These are phyloP conservation scores for Ectemnius cavifrons DNA, from an alignment of 2,888 invertebrate species.

Conservation along the genomic window DNA sequence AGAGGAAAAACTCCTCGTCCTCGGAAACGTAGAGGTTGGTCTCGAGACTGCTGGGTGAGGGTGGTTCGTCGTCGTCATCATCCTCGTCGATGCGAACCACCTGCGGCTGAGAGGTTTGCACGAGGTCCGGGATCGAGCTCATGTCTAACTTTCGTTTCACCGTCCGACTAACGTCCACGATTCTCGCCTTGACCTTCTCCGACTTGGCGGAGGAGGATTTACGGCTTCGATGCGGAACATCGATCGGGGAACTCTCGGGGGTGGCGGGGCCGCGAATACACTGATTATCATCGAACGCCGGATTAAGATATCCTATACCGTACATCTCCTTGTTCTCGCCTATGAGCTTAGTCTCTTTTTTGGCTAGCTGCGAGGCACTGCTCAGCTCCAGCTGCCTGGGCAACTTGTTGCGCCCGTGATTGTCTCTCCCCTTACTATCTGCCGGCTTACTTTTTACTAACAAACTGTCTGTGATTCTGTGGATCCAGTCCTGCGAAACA, in stretches of 20 bases:
- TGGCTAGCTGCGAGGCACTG: constrained; percentile 51
- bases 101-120: constrained; percentile 70
- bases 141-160: constrained; percentile 82
- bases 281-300: constrained; percentile 72
- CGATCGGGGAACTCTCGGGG: constrained; percentile 64
- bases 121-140: constrained; percentile 77
- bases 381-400: constrained; percentile 54
- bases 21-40: constrained; percentile 50
- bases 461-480: constrained; percentile 74
- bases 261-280: constrained; percentile 46
- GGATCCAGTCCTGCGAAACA: constrained; percentile 77
- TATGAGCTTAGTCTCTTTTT: constrained; percentile 58
- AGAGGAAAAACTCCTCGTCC: constrained; percentile 78
- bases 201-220: constrained; percentile 67
- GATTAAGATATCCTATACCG: constrained; percentile 74
- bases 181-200: constrained; percentile 79
- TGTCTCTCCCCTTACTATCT: constrained; percentile 75
- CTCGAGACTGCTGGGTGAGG: constrained; percentile 55
- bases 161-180: constrained; percentile 82
- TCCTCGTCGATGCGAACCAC: constrained; percentile 45
- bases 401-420: constrained; percentile 59
- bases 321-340: constrained; percentile 64
- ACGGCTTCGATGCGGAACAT: constrained; percentile 62
- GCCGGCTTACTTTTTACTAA: constrained; percentile 70
- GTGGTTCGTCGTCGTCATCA: constrained; percentile 25